Conservation (phyloP, 30 jellyfish, hydroid and myxozoan genomes). For the Hydra vulgaris region DNA sequence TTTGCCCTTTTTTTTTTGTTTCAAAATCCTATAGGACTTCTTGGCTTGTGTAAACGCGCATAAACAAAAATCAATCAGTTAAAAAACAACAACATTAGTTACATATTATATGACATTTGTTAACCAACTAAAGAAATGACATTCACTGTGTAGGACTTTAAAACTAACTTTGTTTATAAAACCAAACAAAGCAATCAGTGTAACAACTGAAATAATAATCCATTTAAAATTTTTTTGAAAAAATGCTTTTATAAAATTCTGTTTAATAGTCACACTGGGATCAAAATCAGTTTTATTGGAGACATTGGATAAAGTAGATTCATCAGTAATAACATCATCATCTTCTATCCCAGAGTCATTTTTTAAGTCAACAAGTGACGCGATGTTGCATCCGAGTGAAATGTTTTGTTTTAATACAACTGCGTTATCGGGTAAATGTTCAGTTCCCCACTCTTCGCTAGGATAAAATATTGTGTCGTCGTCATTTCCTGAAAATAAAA, state of each 20-base stretch:
- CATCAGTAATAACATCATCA: conserved; percentile 42
- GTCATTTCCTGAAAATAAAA: conserved; percentile 92
- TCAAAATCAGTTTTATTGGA: not conserved
- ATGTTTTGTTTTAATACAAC: conserved; percentile 7
- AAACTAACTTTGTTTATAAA: too few species aligned
- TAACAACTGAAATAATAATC: not conserved
- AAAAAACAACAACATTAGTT: too few species aligned
- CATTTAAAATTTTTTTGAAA: not conserved
- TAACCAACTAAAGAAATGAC: too few species aligned
- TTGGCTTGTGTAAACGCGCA: too few species aligned
- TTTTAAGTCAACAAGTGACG: conserved; percentile 17
- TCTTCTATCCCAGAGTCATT: conserved; percentile 96
- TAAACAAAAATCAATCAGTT: too few species aligned
- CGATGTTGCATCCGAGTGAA: conserved; percentile 22
- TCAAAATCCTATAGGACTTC: too few species aligned
- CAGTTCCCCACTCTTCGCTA: conserved; percentile 13
- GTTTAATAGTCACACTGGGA: not conserved
- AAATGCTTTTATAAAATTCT: too few species aligned
- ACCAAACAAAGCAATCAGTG: not conserved
- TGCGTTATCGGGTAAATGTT: not conserved
- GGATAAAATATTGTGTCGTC: conserved; percentile 91
- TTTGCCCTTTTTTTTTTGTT: too few species aligned
- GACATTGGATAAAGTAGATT: not conserved
- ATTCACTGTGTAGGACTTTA: too few species aligned
- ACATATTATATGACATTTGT: too few species aligned